Base-by-base conservation (phyloP, 2,113 vertebrate genomes). In the Numida meleagris region DNA sequence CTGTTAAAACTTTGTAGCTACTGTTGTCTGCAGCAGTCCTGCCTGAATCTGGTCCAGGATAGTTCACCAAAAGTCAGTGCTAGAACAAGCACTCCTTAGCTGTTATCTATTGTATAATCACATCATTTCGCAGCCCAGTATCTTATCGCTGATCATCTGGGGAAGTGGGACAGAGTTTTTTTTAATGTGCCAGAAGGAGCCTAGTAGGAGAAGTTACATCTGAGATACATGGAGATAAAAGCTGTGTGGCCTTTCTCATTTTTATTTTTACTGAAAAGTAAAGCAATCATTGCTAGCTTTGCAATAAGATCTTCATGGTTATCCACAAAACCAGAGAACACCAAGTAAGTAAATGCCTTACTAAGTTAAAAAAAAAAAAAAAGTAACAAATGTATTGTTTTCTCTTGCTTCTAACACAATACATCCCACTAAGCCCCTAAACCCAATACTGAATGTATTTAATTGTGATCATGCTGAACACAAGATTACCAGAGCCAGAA, bases 391-490 rank as follows among this genome's bases (percentile, higher is more conserved):
- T 23, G 9, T 46, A 95, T 96, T 96, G 94, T 95, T 96, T 96
- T 96, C 75, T 83, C 86, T 93, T 94, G 90, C 78, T 93, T 86
- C 94, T 95, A 82, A 93, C 83, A 96, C 90, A 96, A 95, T 93
- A 74, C 90, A 89, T 90, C 65, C 73, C 93, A 57, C 94, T 84
- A 94, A 95, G 93, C 71, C 74, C 86, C 90, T 95, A 90, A 95
- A 96, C 31, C 86, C 78, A 93, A 77, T 86, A 58, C 43, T 76
- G 92, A 89, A 88, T 94, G 36, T 91, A 95, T 96, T 96, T 94
- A 88, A 95, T 96, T 96, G 85, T 91, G 87, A 92, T 92, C 93
- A 91, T 88, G 70, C 89, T 95, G 89, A 95, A 96, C 81, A 29
- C 58, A 90, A 92, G 83, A 89, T 93, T 90, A 95, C n/a, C 20